Conservation (phyloP, 2,797 vertebrate genomes). For the Dallia pectoralis region DNA sequence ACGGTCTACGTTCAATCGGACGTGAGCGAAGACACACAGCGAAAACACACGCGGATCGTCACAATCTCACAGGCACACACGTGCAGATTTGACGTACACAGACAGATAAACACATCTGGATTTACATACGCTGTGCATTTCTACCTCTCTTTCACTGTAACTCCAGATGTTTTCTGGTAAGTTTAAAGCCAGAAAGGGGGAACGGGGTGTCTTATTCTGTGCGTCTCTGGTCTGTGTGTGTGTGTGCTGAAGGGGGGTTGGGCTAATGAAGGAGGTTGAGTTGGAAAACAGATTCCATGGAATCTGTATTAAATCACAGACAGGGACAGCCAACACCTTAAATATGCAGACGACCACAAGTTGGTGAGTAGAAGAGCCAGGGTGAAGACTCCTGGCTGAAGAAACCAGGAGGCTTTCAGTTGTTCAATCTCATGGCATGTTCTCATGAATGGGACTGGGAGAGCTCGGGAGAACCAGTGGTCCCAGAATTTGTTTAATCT, state of each 20-base stretch:
- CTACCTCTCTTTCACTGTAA: slow-evolving; percentile 50
- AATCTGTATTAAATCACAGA: slow-evolving; percentile 51
- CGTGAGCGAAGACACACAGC: slow-evolving; percentile 23
- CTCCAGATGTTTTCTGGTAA: slow-evolving; percentile 64
- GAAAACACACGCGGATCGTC: slow-evolving; percentile 11
- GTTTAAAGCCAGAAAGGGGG: slow-evolving; percentile 31
- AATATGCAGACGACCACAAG: slow-evolving; percentile 59
- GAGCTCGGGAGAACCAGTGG: neutral
- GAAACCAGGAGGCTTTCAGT: neutral
- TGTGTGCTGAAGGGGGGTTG: slow-evolving; percentile 2
- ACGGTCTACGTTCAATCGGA: slow-evolving; percentile 3
- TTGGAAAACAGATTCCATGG: slow-evolving; percentile 30
- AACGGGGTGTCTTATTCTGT: slow-evolving; percentile 5
- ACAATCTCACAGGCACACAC: slow-evolving; percentile 13
- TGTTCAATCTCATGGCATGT: neutral
- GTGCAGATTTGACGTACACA: slow-evolving; percentile 12
- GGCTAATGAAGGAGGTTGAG: slow-evolving; percentile 27
- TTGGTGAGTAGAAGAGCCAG: slow-evolving; percentile 23
- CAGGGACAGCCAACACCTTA: slow-evolving; percentile 39
- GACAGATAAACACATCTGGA: slow-evolving; percentile 37
- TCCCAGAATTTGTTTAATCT: too few species aligned
- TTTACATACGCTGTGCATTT: slow-evolving; percentile 41
- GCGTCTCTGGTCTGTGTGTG: slow-evolving; percentile 13
- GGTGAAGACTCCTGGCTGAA: slow-evolving; percentile 21
- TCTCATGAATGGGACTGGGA: slow-evolving; percentile 12